A percentile compares a stretch with the other conserved stretches of the same genome.
Evolutionary conservation across 2,113 vertebrate genomes (phyloP).

Genomic region (Reinhardtius hippoglossoides): DNA sequence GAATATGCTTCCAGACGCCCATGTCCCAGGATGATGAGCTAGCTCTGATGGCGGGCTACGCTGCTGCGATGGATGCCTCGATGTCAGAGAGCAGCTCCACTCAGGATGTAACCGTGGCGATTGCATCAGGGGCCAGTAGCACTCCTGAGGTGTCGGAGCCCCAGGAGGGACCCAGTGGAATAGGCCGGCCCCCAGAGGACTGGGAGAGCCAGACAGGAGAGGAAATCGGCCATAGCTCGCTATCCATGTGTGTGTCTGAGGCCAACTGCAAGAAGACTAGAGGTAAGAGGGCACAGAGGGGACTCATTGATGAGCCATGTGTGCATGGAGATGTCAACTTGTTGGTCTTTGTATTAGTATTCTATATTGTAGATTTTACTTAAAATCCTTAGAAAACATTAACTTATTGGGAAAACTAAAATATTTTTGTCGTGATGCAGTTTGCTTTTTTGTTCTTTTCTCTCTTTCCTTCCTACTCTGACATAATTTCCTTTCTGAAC

Average conservation of each 20-base stretch:
- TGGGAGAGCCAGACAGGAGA: conserved; percentile 84
- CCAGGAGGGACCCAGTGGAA: conserved; percentile 69
- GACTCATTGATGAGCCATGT: neutral
- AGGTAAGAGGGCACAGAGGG: conserved; percentile 80
- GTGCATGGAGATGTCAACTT: neutral
- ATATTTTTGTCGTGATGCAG: conserved; percentile 47
- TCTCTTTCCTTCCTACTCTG: conserved; percentile 38
- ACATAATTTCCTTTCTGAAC: conserved; percentile 70
- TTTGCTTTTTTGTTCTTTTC: conserved; percentile 40
- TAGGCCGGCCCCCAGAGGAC: conserved; percentile 63
- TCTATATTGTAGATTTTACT: neutral
- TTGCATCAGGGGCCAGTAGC: conserved; percentile 48
- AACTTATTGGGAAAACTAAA: neutral
- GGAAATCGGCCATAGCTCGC: conserved; percentile 87
- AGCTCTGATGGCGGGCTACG: conserved; percentile 91
- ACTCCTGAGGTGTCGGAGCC: conserved; percentile 41
- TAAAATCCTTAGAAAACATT: neutral
- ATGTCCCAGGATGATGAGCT: conserved; percentile 91
- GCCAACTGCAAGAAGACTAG: conserved; percentile 89
- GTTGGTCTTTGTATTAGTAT: neutral
- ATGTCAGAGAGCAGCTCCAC: conserved; percentile 73
- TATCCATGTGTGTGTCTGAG: conserved; percentile 91
- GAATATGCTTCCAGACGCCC: conserved; percentile 68
- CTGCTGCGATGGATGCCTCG: conserved; percentile 90
- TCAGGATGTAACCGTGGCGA: conserved; percentile 46